Base-by-base conservation (phyloP, 2,888 invertebrate species). In the Scaptomyza cyrtandrae region DNA sequence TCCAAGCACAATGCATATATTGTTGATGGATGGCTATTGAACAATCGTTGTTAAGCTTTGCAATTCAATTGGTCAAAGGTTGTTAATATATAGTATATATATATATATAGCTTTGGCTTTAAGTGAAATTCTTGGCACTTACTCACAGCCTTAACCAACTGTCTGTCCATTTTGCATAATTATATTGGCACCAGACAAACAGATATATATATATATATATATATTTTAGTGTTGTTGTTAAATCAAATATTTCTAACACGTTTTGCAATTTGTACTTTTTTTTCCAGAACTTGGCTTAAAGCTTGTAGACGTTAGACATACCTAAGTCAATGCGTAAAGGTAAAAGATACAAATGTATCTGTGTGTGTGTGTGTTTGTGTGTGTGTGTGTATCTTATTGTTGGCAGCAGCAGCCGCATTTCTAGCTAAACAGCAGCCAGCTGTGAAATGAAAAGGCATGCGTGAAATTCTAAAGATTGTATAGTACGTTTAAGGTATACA, bases 141-240 rank as follows among this genome's bases (percentile, higher is more conserved):
- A 59, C 53, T 67, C 56, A 71, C 44, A 43, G 55, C 41, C 61
- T 3, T 5, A 14, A 9, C 57, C 45, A 49, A 1, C 35, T 6
- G 37, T 37, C 13, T n/a, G 5, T 19, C 13, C 1, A 2, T 73
- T 83, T 81, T 80, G 68, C 80, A 80, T 80, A 80, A 80, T 80
- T 70, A 64, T 70, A 74, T 63, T 62, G 69, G 75, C 62, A 67
- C 70, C 24, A 24, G 24, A 24, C 24, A 24, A 24, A 16, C 61
- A 50, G 11, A 64, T 58, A 33, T 29, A 13, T 54, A 35, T 35
- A 19, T 37, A 24, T 27, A 39, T 37, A 29, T 24, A 24, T 24
- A 24, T 24, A 24, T 33, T 48, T 19, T 9, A 14, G 27, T 56
- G 10, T 48, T 63, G 58, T 67, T 71, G 60, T 14, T 29, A 6